phyloP scores from a whole-genome alignment of 2,797 vertebrate species.

The Falco novaeseelandiae region DNA sequence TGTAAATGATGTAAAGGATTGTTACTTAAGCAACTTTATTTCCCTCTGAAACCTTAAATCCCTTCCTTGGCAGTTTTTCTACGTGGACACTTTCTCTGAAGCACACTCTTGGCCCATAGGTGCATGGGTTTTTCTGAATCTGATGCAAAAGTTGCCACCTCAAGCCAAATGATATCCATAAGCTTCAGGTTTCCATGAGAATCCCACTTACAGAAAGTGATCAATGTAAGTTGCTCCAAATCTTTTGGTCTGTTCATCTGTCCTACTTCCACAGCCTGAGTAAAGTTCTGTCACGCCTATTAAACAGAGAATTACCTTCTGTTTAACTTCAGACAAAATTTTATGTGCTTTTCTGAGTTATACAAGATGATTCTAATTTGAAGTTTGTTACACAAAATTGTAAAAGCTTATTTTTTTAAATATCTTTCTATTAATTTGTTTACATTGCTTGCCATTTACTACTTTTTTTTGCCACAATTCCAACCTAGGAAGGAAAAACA shows the following conservation, averaged over 20 bases:
- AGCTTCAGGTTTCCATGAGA: neutral
- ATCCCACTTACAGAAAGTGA: neutral
- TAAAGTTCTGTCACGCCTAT: neutral
- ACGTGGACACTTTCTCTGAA: neutral
- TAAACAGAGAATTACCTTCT: neutral
- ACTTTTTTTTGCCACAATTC: neutral
- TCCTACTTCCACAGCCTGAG: neutral
- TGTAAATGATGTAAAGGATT: neutral
- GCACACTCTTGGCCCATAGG: neutral
- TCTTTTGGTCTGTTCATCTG: neutral
- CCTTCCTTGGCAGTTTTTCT: neutral
- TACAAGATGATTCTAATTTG: neutral
- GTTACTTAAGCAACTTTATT: neutral
- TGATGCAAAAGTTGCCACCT: neutral
- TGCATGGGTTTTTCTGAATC: neutral
- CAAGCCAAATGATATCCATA: neutral
- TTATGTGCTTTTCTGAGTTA: neutral
- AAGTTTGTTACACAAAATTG: neutral
- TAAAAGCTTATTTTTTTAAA: neutral
- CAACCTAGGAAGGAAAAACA: neutral
- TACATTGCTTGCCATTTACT: neutral
- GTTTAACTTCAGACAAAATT: neutral
- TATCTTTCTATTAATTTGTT: neutral
- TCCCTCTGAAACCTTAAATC: neutral
- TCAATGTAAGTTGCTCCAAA: neutral